Evolutionary conservation across 2,113 vertebrate species (phyloP).

Genomic region (Microcebus ravelobensis): DNA sequence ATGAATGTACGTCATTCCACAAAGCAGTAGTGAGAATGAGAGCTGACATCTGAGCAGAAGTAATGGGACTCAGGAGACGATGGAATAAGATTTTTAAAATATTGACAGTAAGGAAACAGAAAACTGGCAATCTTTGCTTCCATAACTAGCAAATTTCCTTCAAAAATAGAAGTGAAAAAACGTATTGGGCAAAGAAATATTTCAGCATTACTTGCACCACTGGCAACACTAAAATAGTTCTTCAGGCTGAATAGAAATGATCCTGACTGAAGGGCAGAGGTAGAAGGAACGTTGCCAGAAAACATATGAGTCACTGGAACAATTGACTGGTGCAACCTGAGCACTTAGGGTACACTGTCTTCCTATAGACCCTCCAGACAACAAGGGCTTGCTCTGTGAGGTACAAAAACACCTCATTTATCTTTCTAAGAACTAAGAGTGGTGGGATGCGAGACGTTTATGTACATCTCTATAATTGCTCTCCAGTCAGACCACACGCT

Average conservation of each 20-base stretch:
- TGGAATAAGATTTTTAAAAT: neutral
- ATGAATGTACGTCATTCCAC: no score
- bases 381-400: neutral
- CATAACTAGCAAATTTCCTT: neutral
- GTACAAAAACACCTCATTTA: neutral
- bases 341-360: rapidly evolving
- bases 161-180: neutral
- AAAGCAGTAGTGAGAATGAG: neutral
- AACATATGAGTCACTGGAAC: rapidly evolving
- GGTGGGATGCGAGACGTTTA: neutral
- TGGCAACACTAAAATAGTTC: neutral
- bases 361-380: no score
- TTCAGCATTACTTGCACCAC: rapidly evolving
- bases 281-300: rapidly evolving
- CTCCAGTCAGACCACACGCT: rapidly evolving
- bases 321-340: neutral
- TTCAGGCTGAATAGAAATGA: neutral
- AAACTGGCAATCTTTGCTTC: neutral
- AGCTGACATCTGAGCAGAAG: neutral
- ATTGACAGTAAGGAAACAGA: neutral
- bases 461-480: rapidly evolving
- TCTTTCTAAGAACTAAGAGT: neutral
- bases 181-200: neutral
- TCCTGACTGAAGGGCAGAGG: neutral
- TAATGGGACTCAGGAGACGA: neutral